Base-by-base conservation (phyloP, 2,888 invertebrate genomes). In the Volucella inanis region DNA sequence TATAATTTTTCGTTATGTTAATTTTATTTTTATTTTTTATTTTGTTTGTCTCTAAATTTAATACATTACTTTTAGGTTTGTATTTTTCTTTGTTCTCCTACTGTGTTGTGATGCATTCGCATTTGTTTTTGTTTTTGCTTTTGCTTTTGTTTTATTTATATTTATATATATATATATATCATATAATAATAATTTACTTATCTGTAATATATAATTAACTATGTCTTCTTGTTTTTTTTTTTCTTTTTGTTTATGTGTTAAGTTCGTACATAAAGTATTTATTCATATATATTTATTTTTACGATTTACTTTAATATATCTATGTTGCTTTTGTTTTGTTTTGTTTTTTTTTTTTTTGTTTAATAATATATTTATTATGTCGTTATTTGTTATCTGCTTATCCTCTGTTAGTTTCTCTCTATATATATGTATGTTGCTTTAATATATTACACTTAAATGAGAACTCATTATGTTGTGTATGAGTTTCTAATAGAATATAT, bases 141-240 rank as follows among this genome's bases (percentile, higher is more conserved):
- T 18, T 18, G 18, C 2, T 22, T 22, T 22, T 22, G 2, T 1
- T 22, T 22, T 22, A 2, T 31, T 45, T 79, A 78, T 78, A 70
- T 79, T 64, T 87, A 45, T 87, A 72, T 87, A 64, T 88, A 59
- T 87, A 74, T 88, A 85, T 85, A 81, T 87, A 22, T 22, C 18
- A 2, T 22, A 81, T 31, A 31, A 31, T 31, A 31, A 78, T 87
- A 87, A 86, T 88, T 88, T 88, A 88, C 87, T 87, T 88, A 78
- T 85, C 81, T 88, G 87, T 87, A 87, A 86, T 88, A 88, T 88
- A 86, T 88, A 87, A 83, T 87, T 88, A 84, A 85, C 85, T 87
- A 85, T 87, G 78, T 86, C 81, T 81, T 87, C 88, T 87, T 89
- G 57, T 31, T 31, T 31, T 31, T 31, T 4, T 31, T 31, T 31